A percentile compares a stretch with the other conserved stretches of the same genome.
phyloP scores from a whole-genome alignment of 1,140 invertebrate species.

The Papilio glaucus region DNA sequence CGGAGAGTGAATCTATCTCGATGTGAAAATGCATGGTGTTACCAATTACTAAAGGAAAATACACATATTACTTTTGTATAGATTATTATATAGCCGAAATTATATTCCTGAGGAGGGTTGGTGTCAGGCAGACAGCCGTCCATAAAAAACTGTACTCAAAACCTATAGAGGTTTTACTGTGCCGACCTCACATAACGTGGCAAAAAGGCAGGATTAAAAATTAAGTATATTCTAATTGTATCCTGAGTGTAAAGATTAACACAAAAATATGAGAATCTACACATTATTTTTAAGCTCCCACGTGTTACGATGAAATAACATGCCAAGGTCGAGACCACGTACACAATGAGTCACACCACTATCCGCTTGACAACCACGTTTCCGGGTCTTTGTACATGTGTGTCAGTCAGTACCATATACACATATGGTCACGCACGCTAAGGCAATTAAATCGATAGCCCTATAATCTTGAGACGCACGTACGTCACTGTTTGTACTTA shows the following conservation, averaged over 20 bases:
- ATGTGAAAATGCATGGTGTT: no score
- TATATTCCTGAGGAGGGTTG: no score
- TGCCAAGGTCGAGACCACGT: slow-evolving; percentile 65
- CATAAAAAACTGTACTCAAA: no score
- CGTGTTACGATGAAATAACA: slow-evolving; percentile 50
- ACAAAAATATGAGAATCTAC: slow-evolving; percentile 34
- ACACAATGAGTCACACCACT: slow-evolving; percentile 49
- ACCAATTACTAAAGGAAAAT: no score
- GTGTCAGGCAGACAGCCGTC: no score
- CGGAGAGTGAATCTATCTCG: no score
- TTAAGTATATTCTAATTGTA: no score
- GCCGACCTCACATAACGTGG: no score
- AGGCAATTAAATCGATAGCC: slow-evolving; percentile 21
- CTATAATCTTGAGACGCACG: neutral
- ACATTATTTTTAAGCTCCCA: neutral
- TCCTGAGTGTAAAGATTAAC: neutral
- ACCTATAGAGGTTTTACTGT: no score
- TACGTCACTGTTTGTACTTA: neutral
- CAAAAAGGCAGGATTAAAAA: no score
- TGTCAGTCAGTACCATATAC: neutral
- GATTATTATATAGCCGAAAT: no score
- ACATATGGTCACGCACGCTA: neutral
- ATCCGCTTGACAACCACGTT: slow-evolving; percentile 64
- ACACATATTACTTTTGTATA: no score
- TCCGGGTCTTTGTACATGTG: slow-evolving; percentile 57